A percentile compares a stretch with the other conserved stretches of the same genome.
Conservation (phyloP, 2,888 invertebrate genomes). For the Taphrorychus bicolor region DNA sequence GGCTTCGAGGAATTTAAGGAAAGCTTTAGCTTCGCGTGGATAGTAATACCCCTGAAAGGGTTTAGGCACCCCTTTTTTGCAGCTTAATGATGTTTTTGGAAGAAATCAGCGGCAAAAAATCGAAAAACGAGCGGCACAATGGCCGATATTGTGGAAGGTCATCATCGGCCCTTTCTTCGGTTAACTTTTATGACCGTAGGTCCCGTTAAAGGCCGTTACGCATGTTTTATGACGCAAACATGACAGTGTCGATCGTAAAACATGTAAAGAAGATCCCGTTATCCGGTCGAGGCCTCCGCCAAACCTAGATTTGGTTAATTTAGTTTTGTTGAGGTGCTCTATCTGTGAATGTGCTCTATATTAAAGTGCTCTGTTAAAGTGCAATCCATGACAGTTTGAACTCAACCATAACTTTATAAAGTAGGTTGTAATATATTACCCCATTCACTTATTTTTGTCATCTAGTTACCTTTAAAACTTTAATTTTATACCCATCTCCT, state of each 20-base stretch:
- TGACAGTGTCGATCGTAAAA: slow-evolving; percentile 53
- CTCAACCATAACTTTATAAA: too few species aligned
- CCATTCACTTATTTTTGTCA: too few species aligned
- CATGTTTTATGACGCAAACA: slow-evolving; percentile 59
- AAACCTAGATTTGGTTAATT: slow-evolving; percentile 32
- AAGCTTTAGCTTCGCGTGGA: too few species aligned
- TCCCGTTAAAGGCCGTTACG: slow-evolving; percentile 52
- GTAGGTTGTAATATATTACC: too few species aligned
- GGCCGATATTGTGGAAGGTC: slow-evolving; percentile 50
- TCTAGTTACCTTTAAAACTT: too few species aligned
- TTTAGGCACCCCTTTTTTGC: slow-evolving; percentile 9
- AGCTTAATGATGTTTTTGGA: slow-evolving; percentile 44
- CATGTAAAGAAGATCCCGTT: slow-evolving; percentile 55
- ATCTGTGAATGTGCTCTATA: slow-evolving; percentile 30
- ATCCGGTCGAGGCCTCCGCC: slow-evolving; percentile 46
- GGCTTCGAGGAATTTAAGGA: neutral
- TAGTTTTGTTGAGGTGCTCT: slow-evolving; percentile 45
- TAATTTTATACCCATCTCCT: too few species aligned
- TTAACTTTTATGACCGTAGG: slow-evolving; percentile 44
- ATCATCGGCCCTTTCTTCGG: slow-evolving; percentile 48
- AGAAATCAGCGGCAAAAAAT: slow-evolving; percentile 48
- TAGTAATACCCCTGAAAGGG: neutral
- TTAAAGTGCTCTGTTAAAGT: too few species aligned
- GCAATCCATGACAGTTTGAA: too few species aligned
- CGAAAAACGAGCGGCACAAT: slow-evolving; percentile 45